Percentiles rank a stretch among this genome's conserved stretches.
Evolutionary conservation across 2,113 vertebrate genomes (phyloP).

Genomic region (Athene noctua): DNA sequence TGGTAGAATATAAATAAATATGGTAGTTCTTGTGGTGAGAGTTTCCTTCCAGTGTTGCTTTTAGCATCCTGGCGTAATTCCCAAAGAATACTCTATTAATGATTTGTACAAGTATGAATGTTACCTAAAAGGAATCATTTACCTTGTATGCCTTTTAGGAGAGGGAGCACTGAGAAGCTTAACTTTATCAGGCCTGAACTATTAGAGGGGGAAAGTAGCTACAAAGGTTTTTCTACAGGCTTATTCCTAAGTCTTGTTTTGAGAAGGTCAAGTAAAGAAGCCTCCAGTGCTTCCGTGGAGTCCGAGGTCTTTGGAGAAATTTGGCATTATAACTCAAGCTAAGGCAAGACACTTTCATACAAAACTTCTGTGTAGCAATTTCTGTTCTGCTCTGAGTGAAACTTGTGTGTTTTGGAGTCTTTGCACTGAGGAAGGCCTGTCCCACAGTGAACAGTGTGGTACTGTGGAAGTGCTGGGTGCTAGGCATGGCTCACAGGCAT

Average conservation of each 20-base stretch:
- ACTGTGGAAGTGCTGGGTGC: neutral
- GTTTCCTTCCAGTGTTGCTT: neutral
- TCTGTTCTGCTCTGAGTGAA: neutral
- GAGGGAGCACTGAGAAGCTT: neutral
- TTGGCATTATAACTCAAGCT: neutral
- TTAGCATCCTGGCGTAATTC: neutral
- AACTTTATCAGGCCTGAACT: neutral
- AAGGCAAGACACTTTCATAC: neutral
- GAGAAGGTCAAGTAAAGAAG: neutral
- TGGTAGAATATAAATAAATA: neutral
- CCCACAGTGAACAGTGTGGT: accelerated
- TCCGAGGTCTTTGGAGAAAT: neutral
- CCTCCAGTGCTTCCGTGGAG: neutral
- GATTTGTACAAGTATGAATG: neutral
- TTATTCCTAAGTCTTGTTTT: neutral
- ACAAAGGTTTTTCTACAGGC: neutral
- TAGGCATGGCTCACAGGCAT: neutral
- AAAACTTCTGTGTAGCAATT: accelerated
- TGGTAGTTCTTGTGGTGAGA: neutral
- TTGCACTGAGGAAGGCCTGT: neutral
- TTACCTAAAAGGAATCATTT: neutral
- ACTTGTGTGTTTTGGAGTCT: neutral
- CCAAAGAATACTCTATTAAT: neutral
- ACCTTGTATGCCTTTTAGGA: neutral
- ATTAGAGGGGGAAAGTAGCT: neutral